Evolutionary conservation across 1,140 invertebrate species (phyloP), one percentile per base, ranked within the genome.

Genomic region (Macrosteles quadrilineatus): DNA sequence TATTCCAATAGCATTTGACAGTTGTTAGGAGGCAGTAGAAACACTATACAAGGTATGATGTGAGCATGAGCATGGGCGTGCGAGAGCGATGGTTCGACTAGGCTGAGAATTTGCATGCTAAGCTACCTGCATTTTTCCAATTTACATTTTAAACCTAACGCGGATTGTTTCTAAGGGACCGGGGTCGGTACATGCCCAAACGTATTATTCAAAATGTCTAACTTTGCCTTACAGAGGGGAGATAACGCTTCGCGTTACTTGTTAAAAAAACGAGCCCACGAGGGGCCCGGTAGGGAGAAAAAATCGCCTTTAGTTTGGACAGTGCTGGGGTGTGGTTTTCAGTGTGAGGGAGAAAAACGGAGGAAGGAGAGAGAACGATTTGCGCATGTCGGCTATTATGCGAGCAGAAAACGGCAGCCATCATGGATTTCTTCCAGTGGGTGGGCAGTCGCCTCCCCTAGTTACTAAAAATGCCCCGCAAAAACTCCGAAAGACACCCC

Each of bases 171-270:
- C 63, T 66, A 66, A 66, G 63, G 63, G 63, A 66, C 63, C 29
- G 1, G 40, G 29, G 36, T 43, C 32, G 32, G 63, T 25, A 66
- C 63, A 66, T 66, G 68, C 57, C 59, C 68, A 63, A 64, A 69
- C 57, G 57, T 69, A 69, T 69, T 69, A 69, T 69, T 69, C 68
- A 69, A 69, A 69, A 69, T 69, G 68, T 69, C 68, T 69, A 69
- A 69, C 68, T 69, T 69, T 50, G 68, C 50, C 68, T 69, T 64
- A 69, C 68, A 59, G 68, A 69, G 53, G 68, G 55, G 68, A 47
- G 59, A 64, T 69, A 64, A 63, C 31, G 57, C 25, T 29, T 57
- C 50, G 57, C 27, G 59, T 63, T 45, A 69, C 31, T 62, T 69
- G 57, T 17, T 45, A 30, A 62, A 69, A 69, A 69, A 69, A 64